phyloP scores from a whole-genome alignment of 1,140 invertebrate genomes.

The Pemphigus obesinymphae region DNA sequence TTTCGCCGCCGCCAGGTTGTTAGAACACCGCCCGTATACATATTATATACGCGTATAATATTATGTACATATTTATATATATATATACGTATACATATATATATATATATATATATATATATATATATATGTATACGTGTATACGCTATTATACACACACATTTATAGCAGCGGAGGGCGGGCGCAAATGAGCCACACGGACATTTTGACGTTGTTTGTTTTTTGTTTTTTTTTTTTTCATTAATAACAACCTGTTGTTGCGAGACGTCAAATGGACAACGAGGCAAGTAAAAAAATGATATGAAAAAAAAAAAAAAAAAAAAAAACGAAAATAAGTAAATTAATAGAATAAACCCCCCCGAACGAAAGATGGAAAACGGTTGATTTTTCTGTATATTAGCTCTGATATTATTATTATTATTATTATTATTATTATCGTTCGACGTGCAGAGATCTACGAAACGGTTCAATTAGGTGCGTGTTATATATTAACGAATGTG shows the following conservation, averaged over 20 bases:
- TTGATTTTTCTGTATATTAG: slow-evolving; percentile 2
- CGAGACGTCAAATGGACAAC: slow-evolving; percentile 2
- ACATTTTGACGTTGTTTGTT: slow-evolving; percentile 16
- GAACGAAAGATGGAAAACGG: not conserved
- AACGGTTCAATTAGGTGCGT: slow-evolving; percentile 5
- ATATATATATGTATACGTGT: too few species aligned
- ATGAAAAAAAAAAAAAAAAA: not conserved
- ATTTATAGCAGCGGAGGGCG: not conserved
- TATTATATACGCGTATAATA: not conserved
- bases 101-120: not conserved
- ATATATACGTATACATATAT: not conserved
- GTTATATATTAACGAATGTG: not conserved
- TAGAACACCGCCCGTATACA: not conserved
- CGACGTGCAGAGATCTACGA: not conserved
- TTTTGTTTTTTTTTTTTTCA: not conserved
- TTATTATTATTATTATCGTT: not conserved
- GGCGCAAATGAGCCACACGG: slow-evolving; percentile 8
- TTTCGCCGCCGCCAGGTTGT: slow-evolving; percentile 3
- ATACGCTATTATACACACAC: too few species aligned
- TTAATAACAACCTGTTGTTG: slow-evolving; percentile 15
- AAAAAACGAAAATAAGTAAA: too few species aligned
- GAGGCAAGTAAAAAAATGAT: not conserved
- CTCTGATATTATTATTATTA: too few species aligned
- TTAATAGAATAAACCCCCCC: too few species aligned
- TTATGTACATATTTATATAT: not conserved